Evolutionary conservation across 1,140 invertebrate species (phyloP).

Genomic region (Pentalonia nigronervosa): DNA sequence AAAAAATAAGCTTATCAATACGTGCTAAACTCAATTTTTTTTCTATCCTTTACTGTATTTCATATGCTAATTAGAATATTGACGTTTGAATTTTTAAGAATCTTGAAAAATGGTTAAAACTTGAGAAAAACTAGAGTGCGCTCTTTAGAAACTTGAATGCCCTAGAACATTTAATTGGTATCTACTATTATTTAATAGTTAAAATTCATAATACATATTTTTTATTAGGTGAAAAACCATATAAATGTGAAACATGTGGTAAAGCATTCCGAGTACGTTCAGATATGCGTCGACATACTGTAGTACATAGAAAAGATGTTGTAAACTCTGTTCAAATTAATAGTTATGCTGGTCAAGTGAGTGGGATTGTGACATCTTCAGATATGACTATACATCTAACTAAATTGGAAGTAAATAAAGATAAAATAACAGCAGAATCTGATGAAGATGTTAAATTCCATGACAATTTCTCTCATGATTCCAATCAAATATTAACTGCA

Average conservation of each 20-base stretch:
- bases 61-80: not conserved
- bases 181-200: not conserved
- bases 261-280: constrained; percentile 86
- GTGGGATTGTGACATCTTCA: constrained; percentile 38
- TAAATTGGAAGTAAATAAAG: constrained; percentile 45
- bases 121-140: not conserved
- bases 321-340: constrained; percentile 54
- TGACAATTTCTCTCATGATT: constrained; percentile 47
- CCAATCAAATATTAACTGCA: constrained; percentile 37
- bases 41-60: not conserved
- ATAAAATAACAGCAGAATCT: constrained; percentile 33
- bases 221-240: constrained; percentile 76
- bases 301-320: constrained; percentile 73
- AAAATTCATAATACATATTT: constrained; percentile 1
- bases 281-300: constrained; percentile 87
- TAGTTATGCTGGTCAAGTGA: constrained; percentile 53
- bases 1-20: not conserved
- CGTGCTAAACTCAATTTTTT: not conserved
- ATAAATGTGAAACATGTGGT: constrained; percentile 78
- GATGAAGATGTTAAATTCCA: constrained; percentile 48
- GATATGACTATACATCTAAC: constrained; percentile 50
- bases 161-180: not conserved
- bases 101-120: not conserved
- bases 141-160: not conserved
- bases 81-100: not conserved